A percentile compares a stretch with the other conserved stretches of the same genome.
Evolutionary conservation across 2,113 vertebrate species (phyloP).

Genomic region (Phalacrocorax carbo): DNA sequence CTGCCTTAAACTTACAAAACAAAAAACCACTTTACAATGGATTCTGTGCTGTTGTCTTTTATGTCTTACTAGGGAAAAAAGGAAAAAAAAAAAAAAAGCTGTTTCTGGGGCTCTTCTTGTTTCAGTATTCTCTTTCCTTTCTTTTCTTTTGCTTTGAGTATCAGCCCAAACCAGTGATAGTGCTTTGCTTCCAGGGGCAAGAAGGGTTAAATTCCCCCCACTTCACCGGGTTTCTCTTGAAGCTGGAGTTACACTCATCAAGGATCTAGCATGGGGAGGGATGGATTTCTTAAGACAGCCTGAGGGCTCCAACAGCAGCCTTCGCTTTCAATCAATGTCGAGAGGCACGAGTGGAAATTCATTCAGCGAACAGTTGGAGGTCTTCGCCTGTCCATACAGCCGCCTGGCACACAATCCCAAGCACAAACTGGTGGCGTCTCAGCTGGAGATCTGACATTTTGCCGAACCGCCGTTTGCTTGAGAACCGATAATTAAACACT

Average conservation of each 20-base stretch:
- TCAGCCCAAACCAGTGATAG: not conserved
- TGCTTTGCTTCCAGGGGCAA: not conserved
- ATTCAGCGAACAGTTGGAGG: slow-evolving; percentile 71
- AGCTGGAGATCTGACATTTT: slow-evolving; percentile 64
- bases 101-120: not conserved
- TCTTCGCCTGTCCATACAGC: slow-evolving; percentile 59
- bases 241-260: slow-evolving; percentile 63
- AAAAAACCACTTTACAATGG: accelerated
- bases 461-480: slow-evolving; percentile 56
- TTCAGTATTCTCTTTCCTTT: not conserved
- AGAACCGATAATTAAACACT: slow-evolving; percentile 74
- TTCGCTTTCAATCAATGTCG: slow-evolving; percentile 74
- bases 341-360: slow-evolving; percentile 71
- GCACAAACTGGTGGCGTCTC: slow-evolving; percentile 57
- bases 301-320: slow-evolving; percentile 65
- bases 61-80: not conserved
- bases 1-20: not conserved
- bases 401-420: slow-evolving; percentile 59
- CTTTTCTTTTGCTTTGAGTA: not conserved
- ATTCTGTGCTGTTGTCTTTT: not conserved
- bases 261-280: slow-evolving; percentile 52
- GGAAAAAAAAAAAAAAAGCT: accelerated
- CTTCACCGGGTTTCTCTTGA: not conserved
- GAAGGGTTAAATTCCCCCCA: slow-evolving; percentile 34
- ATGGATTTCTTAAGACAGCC: slow-evolving; percentile 68